Percentiles rank a stretch among this genome's conserved stretches.
Conservation (phyloP, 37 sponge, comb jelly and placozoan genomes). For the Petrosia ficiformis region DNA sequence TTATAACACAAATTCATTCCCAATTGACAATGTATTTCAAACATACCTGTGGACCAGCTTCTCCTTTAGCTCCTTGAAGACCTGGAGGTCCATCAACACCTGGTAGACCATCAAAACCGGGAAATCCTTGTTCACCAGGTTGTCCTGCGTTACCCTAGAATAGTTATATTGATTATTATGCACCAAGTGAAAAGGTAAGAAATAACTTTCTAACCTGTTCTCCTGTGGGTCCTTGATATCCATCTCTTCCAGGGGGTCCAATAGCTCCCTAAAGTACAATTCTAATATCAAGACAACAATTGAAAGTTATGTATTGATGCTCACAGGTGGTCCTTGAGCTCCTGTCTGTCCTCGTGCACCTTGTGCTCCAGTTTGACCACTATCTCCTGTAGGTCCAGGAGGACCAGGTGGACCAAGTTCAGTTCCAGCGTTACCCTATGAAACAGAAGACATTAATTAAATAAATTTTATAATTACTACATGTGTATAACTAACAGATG, state of each 20-base stretch:
- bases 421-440: slow-evolving; percentile 16
- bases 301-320: neutral
- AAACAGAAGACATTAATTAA: neutral
- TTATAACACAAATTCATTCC: too few relatives aligned
- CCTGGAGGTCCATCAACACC: slow-evolving; percentile 39
- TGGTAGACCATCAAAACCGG: slow-evolving; percentile 39
- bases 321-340: slow-evolving; percentile 12
- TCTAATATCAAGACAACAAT: neutral
- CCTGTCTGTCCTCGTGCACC: slow-evolving; percentile 49
- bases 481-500: slow-evolving; percentile 49
- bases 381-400: slow-evolving; percentile 42
- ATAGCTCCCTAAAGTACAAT: neutral
- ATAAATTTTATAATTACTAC: neutral
- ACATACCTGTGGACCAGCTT: slow-evolving; percentile 45
- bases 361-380: slow-evolving; percentile 44
- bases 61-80: slow-evolving; percentile 31
- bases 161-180: too few relatives aligned
- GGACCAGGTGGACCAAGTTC: slow-evolving; percentile 34
- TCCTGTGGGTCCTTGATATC: slow-evolving; percentile 24
- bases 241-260: slow-evolving; percentile 23
- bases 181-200: neutral
- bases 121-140: slow-evolving; percentile 47
- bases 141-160: slow-evolving; percentile 27
- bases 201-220: neutral
- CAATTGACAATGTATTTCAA: too few relatives aligned